Conservation (phyloP, 2,113 vertebrate genomes). For the Syngnathoides biaculeatus region DNA sequence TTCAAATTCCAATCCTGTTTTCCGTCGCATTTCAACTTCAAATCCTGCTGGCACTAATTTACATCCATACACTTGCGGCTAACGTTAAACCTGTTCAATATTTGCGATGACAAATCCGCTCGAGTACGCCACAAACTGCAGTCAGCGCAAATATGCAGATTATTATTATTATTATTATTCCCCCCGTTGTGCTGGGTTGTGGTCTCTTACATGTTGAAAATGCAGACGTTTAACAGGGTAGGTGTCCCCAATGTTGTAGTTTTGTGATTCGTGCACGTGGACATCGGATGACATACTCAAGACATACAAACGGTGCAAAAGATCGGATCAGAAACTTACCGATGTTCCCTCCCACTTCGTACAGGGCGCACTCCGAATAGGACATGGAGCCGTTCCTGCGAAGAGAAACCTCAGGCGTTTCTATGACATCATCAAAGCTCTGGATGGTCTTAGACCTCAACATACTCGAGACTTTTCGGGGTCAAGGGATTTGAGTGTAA, state of each 20-base stretch:
- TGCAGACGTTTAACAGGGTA: too few relatives aligned
- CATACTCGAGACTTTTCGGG: too few relatives aligned
- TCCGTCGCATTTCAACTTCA: too few relatives aligned
- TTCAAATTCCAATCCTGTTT: too few relatives aligned
- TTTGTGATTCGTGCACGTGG: conserved; percentile 59
- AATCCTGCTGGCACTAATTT: too few relatives aligned
- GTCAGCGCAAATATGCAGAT: not conserved
- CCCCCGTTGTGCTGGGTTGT: too few relatives aligned
- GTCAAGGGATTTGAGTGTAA: too few relatives aligned
- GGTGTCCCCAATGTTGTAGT: not conserved
- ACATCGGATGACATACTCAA: conserved; percentile 54
- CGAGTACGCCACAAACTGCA: not conserved
- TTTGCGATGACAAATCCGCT: not conserved
- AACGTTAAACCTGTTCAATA: not conserved
- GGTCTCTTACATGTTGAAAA: not conserved
- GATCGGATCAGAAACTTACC: conserved; percentile 64
- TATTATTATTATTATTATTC: too few relatives aligned
- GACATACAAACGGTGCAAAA: conserved; percentile 51
- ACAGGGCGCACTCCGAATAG: conserved; percentile 70
- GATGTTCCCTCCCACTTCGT: conserved; percentile 86
- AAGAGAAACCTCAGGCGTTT: conserved; percentile 7
- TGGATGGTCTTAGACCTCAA: not conserved
- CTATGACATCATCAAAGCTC: not conserved
- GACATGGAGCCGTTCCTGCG: conserved; percentile 69
- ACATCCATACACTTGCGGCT: too few relatives aligned